A percentile compares a stretch with the other conserved stretches of the same genome.
phyloP scores from a whole-genome alignment of 2,888 invertebrate species.

The Ceramica pisi region DNA sequence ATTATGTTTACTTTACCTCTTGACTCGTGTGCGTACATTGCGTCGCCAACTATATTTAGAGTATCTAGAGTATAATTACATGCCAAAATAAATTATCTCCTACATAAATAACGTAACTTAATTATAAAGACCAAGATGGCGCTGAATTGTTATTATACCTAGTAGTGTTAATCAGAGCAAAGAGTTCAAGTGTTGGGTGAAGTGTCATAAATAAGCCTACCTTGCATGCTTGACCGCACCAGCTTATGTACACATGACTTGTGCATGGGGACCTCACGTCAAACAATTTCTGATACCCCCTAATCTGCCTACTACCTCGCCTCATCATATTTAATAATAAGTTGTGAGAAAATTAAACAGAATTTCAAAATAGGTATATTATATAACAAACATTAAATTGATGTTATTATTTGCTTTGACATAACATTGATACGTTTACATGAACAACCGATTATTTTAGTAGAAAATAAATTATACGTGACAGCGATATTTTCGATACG shows the following conservation, averaged over 20 bases:
- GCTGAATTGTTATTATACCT: constrained; percentile 25
- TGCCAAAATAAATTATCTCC: constrained; percentile 71
- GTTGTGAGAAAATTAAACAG: constrained; percentile 28
- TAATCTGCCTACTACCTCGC: constrained; percentile 18
- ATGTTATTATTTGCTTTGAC: constrained; percentile 23
- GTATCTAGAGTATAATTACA: constrained; percentile 69
- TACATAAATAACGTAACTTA: constrained; percentile 66
- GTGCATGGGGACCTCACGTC: constrained; percentile 42
- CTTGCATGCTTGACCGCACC: constrained; percentile 53
- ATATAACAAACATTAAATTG: constrained; percentile 1
- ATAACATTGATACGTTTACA: constrained; percentile 2
- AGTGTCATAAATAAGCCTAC: constrained; percentile 46
- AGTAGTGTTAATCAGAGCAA: constrained; percentile 24
- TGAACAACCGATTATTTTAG: neutral
- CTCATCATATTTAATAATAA: constrained; percentile 30
- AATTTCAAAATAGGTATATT: constrained; percentile 25
- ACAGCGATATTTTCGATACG: constrained; percentile 14
- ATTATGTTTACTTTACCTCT: constrained; percentile 55
- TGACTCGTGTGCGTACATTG: constrained; percentile 52
- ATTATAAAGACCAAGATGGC: constrained; percentile 39
- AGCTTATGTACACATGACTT: constrained; percentile 52
- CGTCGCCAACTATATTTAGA: constrained; percentile 43
- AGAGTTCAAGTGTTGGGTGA: constrained; percentile 43
- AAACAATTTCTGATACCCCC: constrained; percentile 40
- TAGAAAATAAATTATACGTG: neutral